A percentile compares a stretch with the other conserved stretches of the same genome.
phyloP scores from a whole-genome alignment of 2,888 invertebrate species.

The Pseudanteris insignis region DNA sequence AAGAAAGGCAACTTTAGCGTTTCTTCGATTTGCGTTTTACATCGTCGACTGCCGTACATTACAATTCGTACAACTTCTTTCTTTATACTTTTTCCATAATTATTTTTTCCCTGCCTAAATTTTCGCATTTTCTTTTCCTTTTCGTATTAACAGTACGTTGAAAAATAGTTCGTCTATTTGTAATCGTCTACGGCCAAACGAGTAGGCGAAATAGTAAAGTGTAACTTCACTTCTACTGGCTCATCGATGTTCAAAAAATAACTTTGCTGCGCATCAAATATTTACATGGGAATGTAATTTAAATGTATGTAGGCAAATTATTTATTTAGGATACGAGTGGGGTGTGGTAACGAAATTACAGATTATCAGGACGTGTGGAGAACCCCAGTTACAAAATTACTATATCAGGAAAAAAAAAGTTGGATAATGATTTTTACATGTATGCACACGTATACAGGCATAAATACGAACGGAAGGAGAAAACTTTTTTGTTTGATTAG shows the following conservation, averaged over 20 bases:
- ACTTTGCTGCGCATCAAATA: conserved; percentile 19
- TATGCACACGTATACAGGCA: conserved; percentile 19
- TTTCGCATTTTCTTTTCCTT: too few relatives aligned
- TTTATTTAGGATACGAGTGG: conserved; percentile 23
- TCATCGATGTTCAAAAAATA: conserved; percentile 24
- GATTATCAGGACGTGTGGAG: conserved; percentile 17
- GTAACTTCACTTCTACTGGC: conserved; percentile 11
- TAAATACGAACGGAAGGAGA: too few relatives aligned
- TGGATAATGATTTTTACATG: conserved; percentile 13
- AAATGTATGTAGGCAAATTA: conserved; percentile 26
- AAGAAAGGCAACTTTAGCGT: conserved; percentile 61
- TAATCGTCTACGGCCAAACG: conserved; percentile 6
- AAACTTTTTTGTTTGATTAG: conserved; percentile 26
- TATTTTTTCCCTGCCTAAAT: neutral
- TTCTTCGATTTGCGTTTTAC: conserved; percentile 35
- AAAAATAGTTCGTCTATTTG: too few relatives aligned
- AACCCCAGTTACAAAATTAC: conserved; percentile 29
- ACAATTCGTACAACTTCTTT: too few relatives aligned
- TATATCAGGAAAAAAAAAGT: conserved; percentile 26
- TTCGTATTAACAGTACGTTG: too few relatives aligned
- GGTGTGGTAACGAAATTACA: conserved; percentile 34
- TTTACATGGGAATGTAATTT: conserved; percentile 25
- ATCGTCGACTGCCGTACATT: too few relatives aligned
- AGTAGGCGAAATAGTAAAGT: conserved; percentile 31
- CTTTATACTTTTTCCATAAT: conserved; percentile 13